phyloP scores from a whole-genome alignment of 2,797 vertebrate species.

The Girardinus metallicus region DNA sequence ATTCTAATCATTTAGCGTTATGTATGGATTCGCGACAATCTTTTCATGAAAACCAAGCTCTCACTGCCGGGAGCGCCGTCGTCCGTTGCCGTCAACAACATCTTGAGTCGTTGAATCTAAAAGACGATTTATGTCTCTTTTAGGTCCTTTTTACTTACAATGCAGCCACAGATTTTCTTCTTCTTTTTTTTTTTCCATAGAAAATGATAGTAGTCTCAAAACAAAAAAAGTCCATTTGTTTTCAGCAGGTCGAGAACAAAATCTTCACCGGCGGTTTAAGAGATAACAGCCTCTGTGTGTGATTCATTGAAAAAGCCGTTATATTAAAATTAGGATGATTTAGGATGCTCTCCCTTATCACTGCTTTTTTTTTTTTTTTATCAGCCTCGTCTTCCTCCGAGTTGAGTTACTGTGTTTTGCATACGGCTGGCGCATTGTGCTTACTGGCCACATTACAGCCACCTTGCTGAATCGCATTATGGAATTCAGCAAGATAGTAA shows the following conservation, averaged over 20 bases:
- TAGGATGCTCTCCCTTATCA: constrained; percentile 48
- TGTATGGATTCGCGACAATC: background rate
- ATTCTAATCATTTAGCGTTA: background rate
- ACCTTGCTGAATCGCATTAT: constrained; percentile 78
- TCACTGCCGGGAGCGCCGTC: background rate
- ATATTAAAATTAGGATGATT: constrained; percentile 41
- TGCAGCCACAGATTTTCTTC: background rate
- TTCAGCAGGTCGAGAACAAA: background rate
- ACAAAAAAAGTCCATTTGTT: background rate
- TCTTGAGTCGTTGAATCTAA: background rate
- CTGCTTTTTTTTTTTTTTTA: constrained; percentile 48
- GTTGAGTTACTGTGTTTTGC: constrained; percentile 58
- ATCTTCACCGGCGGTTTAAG: constrained; percentile 5
- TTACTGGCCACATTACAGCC: constrained; percentile 78
- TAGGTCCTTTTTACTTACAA: background rate
- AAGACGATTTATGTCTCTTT: background rate
- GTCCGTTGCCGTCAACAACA: background rate
- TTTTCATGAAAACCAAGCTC: background rate
- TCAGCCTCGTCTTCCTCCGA: constrained; percentile 44
- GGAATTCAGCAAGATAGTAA: constrained; percentile 38
- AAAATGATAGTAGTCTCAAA: background rate
- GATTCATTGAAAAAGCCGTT: constrained; percentile 41
- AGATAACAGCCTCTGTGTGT: constrained; percentile 26
- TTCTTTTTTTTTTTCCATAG: background rate
- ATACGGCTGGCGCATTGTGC: constrained; percentile 72